These are phyloP conservation scores for Tenthredo distinguenda DNA, from an alignment of 2,888 invertebrate genomes.

Conservation along the genomic window DNA sequence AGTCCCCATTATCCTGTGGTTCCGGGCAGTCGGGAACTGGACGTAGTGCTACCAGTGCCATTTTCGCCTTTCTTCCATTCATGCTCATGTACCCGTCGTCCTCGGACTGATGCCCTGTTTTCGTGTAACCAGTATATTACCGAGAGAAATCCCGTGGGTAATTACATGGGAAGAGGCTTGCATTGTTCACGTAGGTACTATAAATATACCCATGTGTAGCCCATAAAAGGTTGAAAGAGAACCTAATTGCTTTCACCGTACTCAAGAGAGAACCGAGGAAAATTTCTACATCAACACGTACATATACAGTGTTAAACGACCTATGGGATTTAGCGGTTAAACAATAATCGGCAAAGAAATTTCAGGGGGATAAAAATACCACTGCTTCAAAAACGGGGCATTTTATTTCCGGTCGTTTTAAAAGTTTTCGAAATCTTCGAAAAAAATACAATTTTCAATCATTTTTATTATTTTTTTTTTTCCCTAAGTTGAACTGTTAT, in stretches of 20 bases:
- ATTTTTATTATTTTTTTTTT: background rate
- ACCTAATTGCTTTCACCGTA: conserved; percentile 18
- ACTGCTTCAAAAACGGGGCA: too few species aligned
- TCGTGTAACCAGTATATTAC: conserved; percentile 31
- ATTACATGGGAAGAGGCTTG: background rate
- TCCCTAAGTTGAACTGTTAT: background rate
- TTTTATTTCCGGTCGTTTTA: too few species aligned
- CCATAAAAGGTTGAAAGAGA: conserved; percentile 3
- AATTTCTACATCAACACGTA: conserved; percentile 15
- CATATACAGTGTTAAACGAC: background rate
- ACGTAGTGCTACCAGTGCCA: conserved; percentile 81
- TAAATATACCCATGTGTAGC: background rate
- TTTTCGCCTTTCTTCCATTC: conserved; percentile 91
- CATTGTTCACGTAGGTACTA: conserved; percentile 10
- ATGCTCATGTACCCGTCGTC: conserved; percentile 96
- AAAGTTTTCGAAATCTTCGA: too few species aligned
- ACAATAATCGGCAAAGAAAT: background rate
- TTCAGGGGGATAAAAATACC: background rate
- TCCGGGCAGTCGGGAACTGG: conserved; percentile 83
- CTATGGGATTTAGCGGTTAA: background rate
- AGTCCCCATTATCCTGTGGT: conserved; percentile 77
- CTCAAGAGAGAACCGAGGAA: conserved; percentile 4
- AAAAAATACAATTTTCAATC: background rate
- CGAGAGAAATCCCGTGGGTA: background rate
- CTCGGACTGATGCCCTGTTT: conserved; percentile 88